phyloP scores from a whole-genome alignment of 2,888 invertebrate species.

The Malacosoma neustria region DNA sequence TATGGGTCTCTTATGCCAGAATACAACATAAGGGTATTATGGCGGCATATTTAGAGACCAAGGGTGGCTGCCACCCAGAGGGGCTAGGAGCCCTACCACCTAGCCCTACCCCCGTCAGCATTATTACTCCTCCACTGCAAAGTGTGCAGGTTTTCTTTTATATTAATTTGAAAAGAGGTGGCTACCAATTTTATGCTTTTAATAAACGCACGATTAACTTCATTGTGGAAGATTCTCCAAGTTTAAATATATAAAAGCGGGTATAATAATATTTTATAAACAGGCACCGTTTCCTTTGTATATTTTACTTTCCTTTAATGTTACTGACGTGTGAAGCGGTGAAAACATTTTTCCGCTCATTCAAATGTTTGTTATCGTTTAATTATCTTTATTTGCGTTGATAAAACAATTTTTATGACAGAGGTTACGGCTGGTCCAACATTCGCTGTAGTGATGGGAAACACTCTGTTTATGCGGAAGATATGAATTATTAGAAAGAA shows the following conservation, averaged over 20 bases:
- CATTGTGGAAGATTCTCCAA: not conserved
- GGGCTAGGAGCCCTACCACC: too few species aligned
- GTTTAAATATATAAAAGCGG: not conserved
- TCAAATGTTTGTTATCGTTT: conserved; percentile 4
- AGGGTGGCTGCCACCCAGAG: too few species aligned
- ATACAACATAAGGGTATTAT: too few species aligned
- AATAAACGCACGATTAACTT: not conserved
- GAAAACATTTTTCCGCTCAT: not conserved
- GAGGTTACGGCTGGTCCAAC: not conserved
- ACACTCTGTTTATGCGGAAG: not conserved
- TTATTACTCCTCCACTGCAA: too few species aligned
- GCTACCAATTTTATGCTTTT: too few species aligned
- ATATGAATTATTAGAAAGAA: too few species aligned
- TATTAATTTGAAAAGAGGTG: too few species aligned
- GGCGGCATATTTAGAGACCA: too few species aligned
- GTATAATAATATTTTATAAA: not conserved
- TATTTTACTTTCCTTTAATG: not conserved
- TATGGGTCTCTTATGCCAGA: too few species aligned
- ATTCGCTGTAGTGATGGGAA: not conserved
- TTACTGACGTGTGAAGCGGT: not conserved
- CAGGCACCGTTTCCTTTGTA: not conserved
- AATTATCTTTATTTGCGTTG: conserved; percentile 1
- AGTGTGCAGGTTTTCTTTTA: too few species aligned
- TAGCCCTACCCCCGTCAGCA: too few species aligned
- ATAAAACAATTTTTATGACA: conserved; percentile 1